Conservation (phyloP, 1,140 invertebrate genomes). For the Drosophila orena region DNA sequence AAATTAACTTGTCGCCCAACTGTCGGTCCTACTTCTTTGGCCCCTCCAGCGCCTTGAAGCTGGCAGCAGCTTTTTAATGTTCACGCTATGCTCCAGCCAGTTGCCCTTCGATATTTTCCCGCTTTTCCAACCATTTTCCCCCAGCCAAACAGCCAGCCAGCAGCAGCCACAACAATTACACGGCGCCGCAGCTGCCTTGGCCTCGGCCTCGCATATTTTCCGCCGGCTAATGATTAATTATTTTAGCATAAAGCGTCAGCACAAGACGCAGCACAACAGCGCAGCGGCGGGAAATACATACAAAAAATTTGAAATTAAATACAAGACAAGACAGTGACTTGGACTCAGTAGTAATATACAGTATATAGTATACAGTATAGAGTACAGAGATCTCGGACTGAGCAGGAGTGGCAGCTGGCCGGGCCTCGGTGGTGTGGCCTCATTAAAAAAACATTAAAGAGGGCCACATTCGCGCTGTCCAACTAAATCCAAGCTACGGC, state of each 20-base stretch:
- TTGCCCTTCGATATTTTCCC: conserved; percentile 2
- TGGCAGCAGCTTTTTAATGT: conserved; percentile 71
- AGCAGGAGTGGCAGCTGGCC: conserved; percentile 31
- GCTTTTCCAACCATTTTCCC: neutral
- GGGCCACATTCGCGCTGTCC: conserved; percentile 41
- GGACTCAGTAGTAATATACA: neutral
- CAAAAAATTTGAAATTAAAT: conserved; percentile 77
- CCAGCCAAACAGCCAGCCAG: neutral
- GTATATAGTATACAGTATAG: no score
- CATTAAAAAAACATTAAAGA: conserved; percentile 83
- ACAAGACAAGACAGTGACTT: conserved; percentile 46
- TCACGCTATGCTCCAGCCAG: conserved; percentile 30
- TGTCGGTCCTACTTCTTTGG: conserved; percentile 5
- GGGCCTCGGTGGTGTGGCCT: conserved; percentile 39
- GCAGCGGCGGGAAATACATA: conserved; percentile 9
- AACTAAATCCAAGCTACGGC: conserved; percentile 6
- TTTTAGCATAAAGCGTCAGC: conserved; percentile 83
- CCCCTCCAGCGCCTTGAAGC: conserved; percentile 32
- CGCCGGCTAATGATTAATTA: conserved; percentile 79
- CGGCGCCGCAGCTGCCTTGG: conserved; percentile 55
- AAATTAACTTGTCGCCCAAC: conserved; percentile 71
- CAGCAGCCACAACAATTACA: conserved; percentile 73
- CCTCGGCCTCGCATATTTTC: conserved; percentile 70
- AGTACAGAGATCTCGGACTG: conserved; percentile 8
- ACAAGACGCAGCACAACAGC: conserved; percentile 57